Evolutionary conservation across 2,113 vertebrate genomes (phyloP).

Genomic region (Pollimyrus isidori): DNA sequence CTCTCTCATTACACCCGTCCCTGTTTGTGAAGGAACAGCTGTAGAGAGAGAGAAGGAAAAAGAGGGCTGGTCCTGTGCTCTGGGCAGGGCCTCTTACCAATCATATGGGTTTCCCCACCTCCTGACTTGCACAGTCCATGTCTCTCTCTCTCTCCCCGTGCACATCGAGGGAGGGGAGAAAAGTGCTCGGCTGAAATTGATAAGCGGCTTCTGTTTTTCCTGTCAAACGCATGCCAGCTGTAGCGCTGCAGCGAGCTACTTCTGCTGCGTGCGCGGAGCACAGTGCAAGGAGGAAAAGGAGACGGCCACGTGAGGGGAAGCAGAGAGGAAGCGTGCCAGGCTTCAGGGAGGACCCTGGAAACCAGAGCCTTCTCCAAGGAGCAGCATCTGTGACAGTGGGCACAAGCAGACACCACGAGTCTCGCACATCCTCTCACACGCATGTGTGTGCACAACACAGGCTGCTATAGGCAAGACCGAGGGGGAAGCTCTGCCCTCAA

Average conservation of each 20-base stretch:
- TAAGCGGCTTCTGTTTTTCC: conserved; percentile 67
- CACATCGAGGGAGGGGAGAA: conserved; percentile 36
- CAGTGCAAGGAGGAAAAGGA: not conserved
- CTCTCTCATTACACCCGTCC: conserved; percentile 15
- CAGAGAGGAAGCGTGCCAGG: not conserved
- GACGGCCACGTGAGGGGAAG: not conserved
- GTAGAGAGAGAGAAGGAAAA: conserved; percentile 30
- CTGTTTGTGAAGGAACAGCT: conserved; percentile 24
- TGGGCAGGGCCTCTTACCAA: conserved; percentile 44
- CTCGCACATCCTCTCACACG: conserved; percentile 7
- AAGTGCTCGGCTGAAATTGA: conserved; percentile 44
- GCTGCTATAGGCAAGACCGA: not conserved
- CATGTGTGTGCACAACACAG: not conserved
- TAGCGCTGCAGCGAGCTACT: conserved; percentile 37
- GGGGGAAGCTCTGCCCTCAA: not conserved
- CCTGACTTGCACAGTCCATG: conserved; percentile 33
- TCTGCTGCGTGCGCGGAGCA: conserved; percentile 42
- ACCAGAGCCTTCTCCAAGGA: not conserved
- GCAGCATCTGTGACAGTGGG: not conserved
- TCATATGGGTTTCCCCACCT: conserved; percentile 40
- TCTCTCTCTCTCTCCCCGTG: conserved; percentile 47
- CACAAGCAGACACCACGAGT: conserved; percentile 11
- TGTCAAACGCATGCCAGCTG: conserved; percentile 58
- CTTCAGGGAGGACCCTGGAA: not conserved
- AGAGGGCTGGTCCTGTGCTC: conserved; percentile 37